Base-by-base conservation (phyloP, 2,888 invertebrate species). In the Sabatieria punctata region DNA sequence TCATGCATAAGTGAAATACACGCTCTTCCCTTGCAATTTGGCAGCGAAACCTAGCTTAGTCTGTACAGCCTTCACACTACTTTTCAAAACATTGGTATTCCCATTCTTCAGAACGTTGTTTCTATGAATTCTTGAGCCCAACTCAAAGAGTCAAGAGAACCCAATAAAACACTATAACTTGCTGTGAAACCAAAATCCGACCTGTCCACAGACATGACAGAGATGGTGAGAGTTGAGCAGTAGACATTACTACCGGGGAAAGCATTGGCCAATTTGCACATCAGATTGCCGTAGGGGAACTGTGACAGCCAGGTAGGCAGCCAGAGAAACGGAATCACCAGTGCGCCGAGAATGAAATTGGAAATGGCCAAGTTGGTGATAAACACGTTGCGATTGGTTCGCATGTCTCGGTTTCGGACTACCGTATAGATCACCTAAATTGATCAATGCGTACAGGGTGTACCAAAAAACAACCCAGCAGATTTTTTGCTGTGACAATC, bases 381-480 rank as follows among this genome's bases (percentile, higher is more conserved):
- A 69, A 88, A 85, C 70, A 88, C 80, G 70, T 89, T 85, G 22
- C 88, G 70, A 0, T 85, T 83, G 6, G 86, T 88, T 35, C 86
- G 73, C 88, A 89, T 89, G 45, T 78, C 75, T 19, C 82, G 78
- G 63, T 86, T 86, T 51, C 83, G 73, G 15, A 82, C 76, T 41
- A 88, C 84, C 24, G 73, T 74, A 50, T 70, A 41, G 4, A 60
- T 57, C 13, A 59, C 58, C 58, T 26, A 23, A 26, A 19, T n/a
- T n/a, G n/a, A n/a, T n/a, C n/a, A n/a, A n/a, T n/a, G n/a, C n/a
- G n/a, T n/a, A n/a, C n/a, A n/a, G n/a, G n/a, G n/a, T n/a, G n/a
- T n/a, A n/a, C n/a, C n/a, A n/a, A n/a, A n/a, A n/a, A n/a, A n/a
- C n/a, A n/a, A n/a, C n/a, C n/a, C n/a, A n/a, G n/a, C n/a, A n/a